These are phyloP conservation scores for Orientallactaga sibirica DNA, from an alignment of 2,797 vertebrate genomes.

Conservation along the genomic window DNA sequence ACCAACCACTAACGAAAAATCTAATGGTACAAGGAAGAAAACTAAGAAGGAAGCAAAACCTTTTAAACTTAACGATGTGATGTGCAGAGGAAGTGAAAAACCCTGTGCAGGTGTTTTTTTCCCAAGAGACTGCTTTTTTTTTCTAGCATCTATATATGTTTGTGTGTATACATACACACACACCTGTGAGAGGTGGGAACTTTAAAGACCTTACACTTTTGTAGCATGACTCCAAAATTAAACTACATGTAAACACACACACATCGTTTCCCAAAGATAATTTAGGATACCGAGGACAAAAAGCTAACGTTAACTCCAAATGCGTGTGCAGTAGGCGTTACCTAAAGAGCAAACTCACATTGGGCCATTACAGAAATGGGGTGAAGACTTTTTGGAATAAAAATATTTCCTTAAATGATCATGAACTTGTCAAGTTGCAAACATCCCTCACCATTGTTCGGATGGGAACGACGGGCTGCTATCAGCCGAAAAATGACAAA, in stretches of 20 bases:
- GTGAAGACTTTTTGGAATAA: constrained; percentile 27
- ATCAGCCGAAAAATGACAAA: background rate
- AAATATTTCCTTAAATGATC: constrained; percentile 21
- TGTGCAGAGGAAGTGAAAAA: constrained; percentile 37
- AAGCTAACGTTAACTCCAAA: constrained; percentile 54
- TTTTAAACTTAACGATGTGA: constrained; percentile 47
- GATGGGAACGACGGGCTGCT: background rate
- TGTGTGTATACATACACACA: background rate
- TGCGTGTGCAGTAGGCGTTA: background rate
- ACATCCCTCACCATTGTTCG: background rate
- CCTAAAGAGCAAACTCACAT: constrained; percentile 39
- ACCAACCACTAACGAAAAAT: constrained; percentile 71
- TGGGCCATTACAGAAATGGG: constrained; percentile 42
- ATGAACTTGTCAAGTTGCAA: constrained; percentile 23
- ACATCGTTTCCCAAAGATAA: constrained; percentile 67
- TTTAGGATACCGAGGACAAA: constrained; percentile 40
- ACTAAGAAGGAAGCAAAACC: constrained; percentile 19
- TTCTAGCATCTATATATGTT: background rate
- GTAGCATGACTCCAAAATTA: constrained; percentile 54
- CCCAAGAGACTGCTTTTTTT: background rate
- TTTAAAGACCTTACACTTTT: constrained; percentile 39
- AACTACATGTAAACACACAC: constrained; percentile 31
- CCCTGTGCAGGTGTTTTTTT: background rate
- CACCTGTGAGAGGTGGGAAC: constrained; percentile 28
- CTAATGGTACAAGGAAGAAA: constrained; percentile 61